Base-by-base conservation (phyloP, 2,113 vertebrate species). In the Apeltes quadracus region DNA sequence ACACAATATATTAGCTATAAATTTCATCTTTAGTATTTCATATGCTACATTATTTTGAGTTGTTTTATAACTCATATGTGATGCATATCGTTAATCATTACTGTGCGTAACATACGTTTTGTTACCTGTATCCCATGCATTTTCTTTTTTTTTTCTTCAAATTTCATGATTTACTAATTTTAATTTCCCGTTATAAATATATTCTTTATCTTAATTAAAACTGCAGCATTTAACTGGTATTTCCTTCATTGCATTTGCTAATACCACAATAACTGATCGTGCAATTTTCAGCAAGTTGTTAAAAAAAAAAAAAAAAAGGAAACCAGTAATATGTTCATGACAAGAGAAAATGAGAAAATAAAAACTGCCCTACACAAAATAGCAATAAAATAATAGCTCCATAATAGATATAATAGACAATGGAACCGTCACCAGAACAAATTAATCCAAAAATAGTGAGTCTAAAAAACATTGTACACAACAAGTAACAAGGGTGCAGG, bases 1-100 rank as follows among this genome's bases (percentile, higher is more conserved):
- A 96, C 95, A 96, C 95, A 96, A 97, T 96, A 97, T 96, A 96
- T 96, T 97, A 96, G 94, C 95, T 95, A 94, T 94, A 94, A 94
- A 93, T 94, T 93, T 91, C 83, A 88, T 92, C 89, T 92, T 92
- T 89, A 90, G 89, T 90, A 90, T 91, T 88, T 92, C 90, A 90
- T 93, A 93, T 94, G 90, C 90, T 92, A 91, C 88, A 93, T 91
- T 93, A 83, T 86, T 93, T 90, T 86, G 93, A 90, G 85, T 92
- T 84, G 90, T 79, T 93, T 92, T 88, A 88, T 66, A 91, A 91
- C 90, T 90, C 89, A 87, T 83, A 87, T 93, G 86, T 94, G 94
- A 94, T 93, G 94, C 95, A 95, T 93, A 88, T 91, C 93, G 80
- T 93, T 92, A 94, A 94, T 93, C 92, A 87, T 93, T 93, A 92